phyloP scores from a whole-genome alignment of 1,140 invertebrate species.

The Drosophila littoralis region DNA sequence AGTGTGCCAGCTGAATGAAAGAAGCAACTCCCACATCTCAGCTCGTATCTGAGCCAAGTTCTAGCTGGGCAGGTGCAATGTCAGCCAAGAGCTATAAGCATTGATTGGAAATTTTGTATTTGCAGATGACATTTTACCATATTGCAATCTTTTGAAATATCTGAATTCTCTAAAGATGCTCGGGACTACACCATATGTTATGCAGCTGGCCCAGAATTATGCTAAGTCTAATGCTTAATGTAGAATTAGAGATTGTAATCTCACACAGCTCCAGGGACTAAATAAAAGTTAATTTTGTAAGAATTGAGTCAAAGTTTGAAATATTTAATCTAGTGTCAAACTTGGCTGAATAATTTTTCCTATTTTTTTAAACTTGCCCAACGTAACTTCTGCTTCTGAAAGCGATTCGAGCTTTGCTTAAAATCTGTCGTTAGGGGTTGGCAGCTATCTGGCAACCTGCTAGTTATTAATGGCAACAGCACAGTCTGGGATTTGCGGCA shows the following conservation, averaged over 20 bases:
- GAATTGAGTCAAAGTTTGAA: no score
- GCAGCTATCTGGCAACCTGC: slow-evolving; percentile 15
- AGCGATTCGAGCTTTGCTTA: slow-evolving; percentile 1
- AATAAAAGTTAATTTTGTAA: no score
- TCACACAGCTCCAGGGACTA: no score
- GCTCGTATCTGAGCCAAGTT: background rate
- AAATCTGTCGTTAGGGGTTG: background rate
- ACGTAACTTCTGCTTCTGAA: background rate
- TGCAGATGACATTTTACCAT: no score
- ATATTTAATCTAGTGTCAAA: no score
- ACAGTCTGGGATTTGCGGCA: slow-evolving; percentile 36
- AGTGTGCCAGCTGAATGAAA: slow-evolving; percentile 23
- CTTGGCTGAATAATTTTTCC: background rate
- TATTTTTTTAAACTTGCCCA: background rate
- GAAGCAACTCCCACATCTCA: background rate
- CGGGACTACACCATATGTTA: no score
- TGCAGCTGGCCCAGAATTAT: no score
- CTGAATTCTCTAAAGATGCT: no score
- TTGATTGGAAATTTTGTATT: no score
- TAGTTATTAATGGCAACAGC: slow-evolving; percentile 39
- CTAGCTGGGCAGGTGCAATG: background rate
- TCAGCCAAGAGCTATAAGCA: background rate
- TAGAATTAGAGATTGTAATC: no score
- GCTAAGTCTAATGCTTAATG: no score
- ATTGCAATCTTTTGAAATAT: no score